Evolutionary conservation across 2,797 vertebrate genomes (phyloP).

Genomic region (Arrhamphus sclerolepis): DNA sequence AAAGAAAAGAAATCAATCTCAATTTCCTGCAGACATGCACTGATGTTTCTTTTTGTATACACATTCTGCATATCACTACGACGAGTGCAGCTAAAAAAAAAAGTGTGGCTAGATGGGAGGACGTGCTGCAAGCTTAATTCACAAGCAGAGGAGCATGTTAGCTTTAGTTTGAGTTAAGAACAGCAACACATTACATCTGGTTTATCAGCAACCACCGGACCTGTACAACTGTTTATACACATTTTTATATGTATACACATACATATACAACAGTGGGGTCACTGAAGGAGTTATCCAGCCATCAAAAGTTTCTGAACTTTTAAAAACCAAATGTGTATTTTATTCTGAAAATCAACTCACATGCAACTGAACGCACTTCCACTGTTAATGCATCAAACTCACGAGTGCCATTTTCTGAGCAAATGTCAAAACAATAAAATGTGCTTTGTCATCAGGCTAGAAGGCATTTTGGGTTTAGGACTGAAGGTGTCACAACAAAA

Average conservation of each 20-base stretch:
- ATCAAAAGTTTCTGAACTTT: slow-evolving; percentile 1
- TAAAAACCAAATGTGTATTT: background rate
- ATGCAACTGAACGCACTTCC: background rate
- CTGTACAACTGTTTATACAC: slow-evolving; percentile 61
- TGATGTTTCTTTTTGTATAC: slow-evolving; percentile 41
- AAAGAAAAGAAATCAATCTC: slow-evolving; percentile 42
- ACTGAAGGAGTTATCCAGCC: slow-evolving; percentile 22
- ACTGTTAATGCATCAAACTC: background rate
- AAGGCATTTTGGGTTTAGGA: slow-evolving; percentile 1
- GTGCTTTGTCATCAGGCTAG: slow-evolving; percentile 29
- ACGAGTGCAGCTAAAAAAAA: slow-evolving; percentile 51
- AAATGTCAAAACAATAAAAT: slow-evolving; percentile 10
- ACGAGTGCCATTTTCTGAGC: background rate
- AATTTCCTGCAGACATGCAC: slow-evolving; percentile 63
- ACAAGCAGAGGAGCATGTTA: slow-evolving; percentile 54
- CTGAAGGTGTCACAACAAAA: no score
- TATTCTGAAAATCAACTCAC: background rate
- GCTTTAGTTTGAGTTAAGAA: slow-evolving; percentile 31
- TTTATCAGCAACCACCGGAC: slow-evolving; percentile 37
- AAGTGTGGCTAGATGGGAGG: slow-evolving; percentile 43
- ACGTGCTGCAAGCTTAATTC: slow-evolving; percentile 53
- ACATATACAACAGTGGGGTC: slow-evolving; percentile 44
- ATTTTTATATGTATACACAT: slow-evolving; percentile 49
- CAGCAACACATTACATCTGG: slow-evolving; percentile 31
- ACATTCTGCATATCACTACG: slow-evolving; percentile 55